Conservation (phyloP, 2,113 vertebrate genomes). For the Thymallus thymallus region DNA sequence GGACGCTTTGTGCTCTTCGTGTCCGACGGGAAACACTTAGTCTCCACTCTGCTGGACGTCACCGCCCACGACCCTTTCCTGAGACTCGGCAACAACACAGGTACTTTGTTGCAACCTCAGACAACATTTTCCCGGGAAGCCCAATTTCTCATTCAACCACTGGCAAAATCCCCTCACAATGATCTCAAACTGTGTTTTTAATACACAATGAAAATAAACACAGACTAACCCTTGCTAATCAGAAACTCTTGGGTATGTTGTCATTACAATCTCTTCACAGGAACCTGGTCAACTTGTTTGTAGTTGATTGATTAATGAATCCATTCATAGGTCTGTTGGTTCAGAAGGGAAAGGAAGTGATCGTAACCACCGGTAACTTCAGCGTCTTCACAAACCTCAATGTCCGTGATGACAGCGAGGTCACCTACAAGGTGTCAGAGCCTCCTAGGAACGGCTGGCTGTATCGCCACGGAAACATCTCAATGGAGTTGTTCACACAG, state of each 20-base stretch:
- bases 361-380: constrained; percentile 75
- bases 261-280: too few species aligned
- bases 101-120: too few species aligned
- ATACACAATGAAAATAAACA: too few species aligned
- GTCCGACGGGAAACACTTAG: constrained; percentile 85
- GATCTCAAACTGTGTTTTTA: too few species aligned
- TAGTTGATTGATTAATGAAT: too few species aligned
- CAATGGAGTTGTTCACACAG: constrained; percentile 75
- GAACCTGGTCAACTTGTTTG: too few species aligned
- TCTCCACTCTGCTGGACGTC: constrained; percentile 82
- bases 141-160: too few species aligned
- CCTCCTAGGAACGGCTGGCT: constrained; percentile 77
- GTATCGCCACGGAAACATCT: constrained; percentile 57
- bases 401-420: constrained; percentile 74
- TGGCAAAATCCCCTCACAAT: too few species aligned
- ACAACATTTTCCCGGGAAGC: too few species aligned
- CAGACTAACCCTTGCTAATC: too few species aligned
- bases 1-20: constrained; percentile 87
- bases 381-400: constrained; percentile 84
- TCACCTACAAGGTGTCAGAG: constrained; percentile 68
- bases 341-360: constrained; percentile 75
- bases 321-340: constrained; percentile 72
- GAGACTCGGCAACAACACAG: constrained; percentile 76
- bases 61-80: constrained; percentile 80
- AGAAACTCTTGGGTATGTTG: too few species aligned